Percentiles rank a stretch among this genome's conserved stretches.
These are phyloP conservation scores for Cepaea hortensis DNA, from an alignment of 2,888 invertebrate genomes.

Conservation along the genomic window DNA sequence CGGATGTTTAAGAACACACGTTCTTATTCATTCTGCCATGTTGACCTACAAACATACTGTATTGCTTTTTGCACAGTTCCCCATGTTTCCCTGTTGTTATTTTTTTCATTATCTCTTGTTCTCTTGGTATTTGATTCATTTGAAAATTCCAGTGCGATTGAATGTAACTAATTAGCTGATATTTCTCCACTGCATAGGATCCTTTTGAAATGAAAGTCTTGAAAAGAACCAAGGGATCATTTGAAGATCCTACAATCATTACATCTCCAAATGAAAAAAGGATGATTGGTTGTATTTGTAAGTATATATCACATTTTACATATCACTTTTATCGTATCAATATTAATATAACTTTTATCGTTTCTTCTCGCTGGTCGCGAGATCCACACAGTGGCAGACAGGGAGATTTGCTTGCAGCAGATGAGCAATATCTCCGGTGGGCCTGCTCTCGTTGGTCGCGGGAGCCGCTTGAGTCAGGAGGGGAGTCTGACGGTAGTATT, in stretches of 20 bases:
- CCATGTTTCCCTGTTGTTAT: too few species aligned
- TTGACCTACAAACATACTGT: too few species aligned
- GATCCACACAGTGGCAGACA: too few species aligned
- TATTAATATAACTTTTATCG: background rate
- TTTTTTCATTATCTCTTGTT: too few species aligned
- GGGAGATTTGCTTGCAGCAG: too few species aligned
- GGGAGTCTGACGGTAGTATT: too few species aligned
- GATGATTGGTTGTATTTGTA: slow-evolving; percentile 94
- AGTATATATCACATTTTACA: slow-evolving; percentile 57
- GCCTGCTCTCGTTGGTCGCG: too few species aligned
- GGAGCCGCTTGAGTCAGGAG: too few species aligned
- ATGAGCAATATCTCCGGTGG: too few species aligned
- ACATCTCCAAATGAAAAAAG: slow-evolving; percentile 93
- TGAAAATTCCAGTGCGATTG: background rate
- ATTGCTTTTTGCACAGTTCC: too few species aligned
- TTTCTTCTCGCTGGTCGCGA: background rate
- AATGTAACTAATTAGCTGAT: background rate
- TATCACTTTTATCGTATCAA: background rate
- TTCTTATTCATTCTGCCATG: too few species aligned
- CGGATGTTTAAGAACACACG: too few species aligned
- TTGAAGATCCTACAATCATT: slow-evolving; percentile 89
- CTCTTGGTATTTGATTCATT: background rate
- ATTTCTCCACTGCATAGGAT: slow-evolving; percentile 50
- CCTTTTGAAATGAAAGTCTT: slow-evolving; percentile 84
- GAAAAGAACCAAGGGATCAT: slow-evolving; percentile 88